Base-by-base conservation (phyloP, 2,797 vertebrate genomes). In the Pteronotus mesoamericanus region DNA sequence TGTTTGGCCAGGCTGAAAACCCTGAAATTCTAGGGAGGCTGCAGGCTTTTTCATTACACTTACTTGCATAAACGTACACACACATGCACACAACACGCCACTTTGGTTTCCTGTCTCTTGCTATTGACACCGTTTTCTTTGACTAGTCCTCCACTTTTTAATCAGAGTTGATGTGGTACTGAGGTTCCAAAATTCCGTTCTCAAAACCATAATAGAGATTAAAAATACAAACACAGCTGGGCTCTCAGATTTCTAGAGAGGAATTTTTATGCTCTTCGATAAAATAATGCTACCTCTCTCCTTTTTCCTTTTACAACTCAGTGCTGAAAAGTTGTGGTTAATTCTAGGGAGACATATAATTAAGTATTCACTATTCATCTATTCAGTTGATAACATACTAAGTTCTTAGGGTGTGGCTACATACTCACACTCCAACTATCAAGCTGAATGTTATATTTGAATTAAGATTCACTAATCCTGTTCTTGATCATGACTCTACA, bases 271-370 rank as follows among this genome's bases (percentile, higher is more conserved):
- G 69, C 19, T 95, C 59, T 64, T 96, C 14, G 53, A 16, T 74
- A 79, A 92, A 26, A 9, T n/a, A 5, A 3, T 32, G 48, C 34
- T 32, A 37, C 48, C 29, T 89, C 86, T 75, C 37, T 69, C 22
- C 57, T n/a, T 69, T 68, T 88, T 85, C 85, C 42, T 64, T n/a
- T n/a, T 69, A 75, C 53, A 94, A 48, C 26, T 75, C 24, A 66
- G 57, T 96, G 93, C 44, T 77, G 61, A 79, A 90, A 94, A 80
- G 55, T 7, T 94, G 89, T 95, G 72, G 96, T 61, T 91, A 96
- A 79, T 93, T 71, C 22, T 95, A 80, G 87, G 75, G 32, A 89
- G 61, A 37, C 68, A 55, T 18, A 72, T 5, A 79, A 93, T 61
- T 95, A 66, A 29, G 77, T 80, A 89, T 78, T 83, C 44, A 95